Base-by-base conservation (phyloP, 2,888 invertebrate species). In the Gari tellinella region DNA sequence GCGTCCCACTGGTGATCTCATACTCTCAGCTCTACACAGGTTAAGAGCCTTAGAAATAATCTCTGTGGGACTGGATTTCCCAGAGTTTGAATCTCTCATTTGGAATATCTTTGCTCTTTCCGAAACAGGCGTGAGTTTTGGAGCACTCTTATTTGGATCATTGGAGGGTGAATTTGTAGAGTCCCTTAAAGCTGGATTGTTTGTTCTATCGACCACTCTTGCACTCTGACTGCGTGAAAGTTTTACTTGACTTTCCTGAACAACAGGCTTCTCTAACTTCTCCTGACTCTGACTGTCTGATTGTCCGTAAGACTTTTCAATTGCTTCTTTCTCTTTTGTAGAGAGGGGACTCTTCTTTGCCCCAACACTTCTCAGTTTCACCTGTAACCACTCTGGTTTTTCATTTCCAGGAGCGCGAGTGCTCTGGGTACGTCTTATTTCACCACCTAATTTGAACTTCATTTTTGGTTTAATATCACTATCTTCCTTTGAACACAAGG, bases 161-260 rank as follows among this genome's bases (percentile, higher is more conserved):
- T 31, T 21, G 46, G 38, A 31, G 26, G 62, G 67, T 51, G 68
- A 51, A 58, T 74, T 66, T 60, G 65, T 73, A 21, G 72, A 61
- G 57, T 76, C 66, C 61, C 67, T 74, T 23, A 78, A 61, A 0
- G 64, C 67, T 21, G 62, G 38, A 4, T 61, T 62, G 0, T 48
- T 17, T 23, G 51, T 75, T 23, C 41, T 53, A 37, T 62, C 73
- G n/a, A 62, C 43, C n/a, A 75, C 49, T 57, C 74, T 70, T n/a
- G 76, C 77, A 72, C 83, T 83, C 19, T 83, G 67, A 51, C 80
- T 83, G 41, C 79, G 49, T 12, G 46, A 58, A 10, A 82, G 73
- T 56, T 74, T 77, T 19, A 60, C 60, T 25, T 69, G 64, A 17
- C 57, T 78, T 19, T 63, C 55, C 69, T 69, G 69, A 70, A 66